Percentiles rank a stretch among this genome's conserved stretches.
These are phyloP conservation scores for Alauda arvensis DNA, from an alignment of 2,797 vertebrate genomes.

Conservation along the genomic window DNA sequence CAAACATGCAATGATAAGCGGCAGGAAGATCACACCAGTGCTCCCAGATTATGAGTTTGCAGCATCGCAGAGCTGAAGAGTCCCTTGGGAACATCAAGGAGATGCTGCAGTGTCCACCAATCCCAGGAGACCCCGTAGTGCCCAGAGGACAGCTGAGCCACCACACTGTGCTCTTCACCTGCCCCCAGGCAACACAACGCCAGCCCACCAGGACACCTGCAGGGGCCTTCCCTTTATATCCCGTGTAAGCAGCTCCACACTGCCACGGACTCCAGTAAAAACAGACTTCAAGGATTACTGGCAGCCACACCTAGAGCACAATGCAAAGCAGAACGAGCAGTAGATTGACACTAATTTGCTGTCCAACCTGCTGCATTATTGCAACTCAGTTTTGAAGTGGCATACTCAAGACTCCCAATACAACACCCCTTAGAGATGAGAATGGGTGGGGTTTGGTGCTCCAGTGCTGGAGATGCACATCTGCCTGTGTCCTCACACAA, in stretches of 20 bases:
- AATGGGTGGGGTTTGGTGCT: neutral
- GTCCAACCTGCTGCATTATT: neutral
- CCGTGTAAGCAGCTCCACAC: fast-evolving
- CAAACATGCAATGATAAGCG: fast-evolving
- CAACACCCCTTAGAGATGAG: neutral
- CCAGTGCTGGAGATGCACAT: neutral
- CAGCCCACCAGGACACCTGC: neutral
- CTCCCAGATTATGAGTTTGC: neutral
- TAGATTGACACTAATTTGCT: neutral
- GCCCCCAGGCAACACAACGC: neutral
- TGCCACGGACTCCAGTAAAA: neutral
- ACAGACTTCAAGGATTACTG: neutral
- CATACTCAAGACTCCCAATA: fast-evolving
- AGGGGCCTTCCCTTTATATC: neutral
- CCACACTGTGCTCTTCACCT: neutral
- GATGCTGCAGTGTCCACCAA: neutral
- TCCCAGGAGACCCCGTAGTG: fast-evolving
- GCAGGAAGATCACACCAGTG: neutral
- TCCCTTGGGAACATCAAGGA: neutral
- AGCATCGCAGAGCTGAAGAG: fast-evolving
- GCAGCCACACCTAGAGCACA: neutral
- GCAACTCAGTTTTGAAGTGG: neutral
- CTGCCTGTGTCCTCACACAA: fast-evolving
- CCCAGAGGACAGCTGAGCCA: neutral
- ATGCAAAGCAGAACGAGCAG: neutral